These are phyloP conservation scores for Osmoderma eremita DNA, from an alignment of 2,888 invertebrate species.

Conservation along the genomic window DNA sequence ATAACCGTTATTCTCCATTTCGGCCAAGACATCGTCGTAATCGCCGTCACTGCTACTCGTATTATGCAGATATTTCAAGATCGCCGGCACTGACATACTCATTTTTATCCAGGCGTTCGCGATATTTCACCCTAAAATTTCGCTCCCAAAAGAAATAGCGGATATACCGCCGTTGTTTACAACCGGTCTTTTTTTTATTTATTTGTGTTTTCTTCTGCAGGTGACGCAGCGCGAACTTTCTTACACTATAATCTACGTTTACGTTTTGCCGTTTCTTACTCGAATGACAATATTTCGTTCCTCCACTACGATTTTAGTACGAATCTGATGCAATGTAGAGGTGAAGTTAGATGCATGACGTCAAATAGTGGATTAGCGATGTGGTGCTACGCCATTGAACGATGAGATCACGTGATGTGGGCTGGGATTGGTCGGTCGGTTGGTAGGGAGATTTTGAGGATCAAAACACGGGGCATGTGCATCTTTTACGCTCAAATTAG, in stretches of 20 bases:
- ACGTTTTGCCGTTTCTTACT: background rate
- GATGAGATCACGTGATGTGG: conserved; percentile 1
- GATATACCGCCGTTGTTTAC: background rate
- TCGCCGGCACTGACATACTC: conserved; percentile 51
- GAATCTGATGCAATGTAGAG: conserved; percentile 42
- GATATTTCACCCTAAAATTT: background rate
- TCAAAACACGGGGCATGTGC: conserved; percentile 2
- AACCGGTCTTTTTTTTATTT: background rate
- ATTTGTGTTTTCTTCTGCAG: too few relatives aligned
- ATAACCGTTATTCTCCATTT: conserved; percentile 49
- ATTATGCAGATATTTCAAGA: conserved; percentile 57
- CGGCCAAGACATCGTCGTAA: conserved; percentile 43
- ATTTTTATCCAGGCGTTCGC: conserved; percentile 36
- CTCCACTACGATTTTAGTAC: conserved; percentile 5
- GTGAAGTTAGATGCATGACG: conserved; percentile 16
- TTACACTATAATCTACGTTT: too few relatives aligned
- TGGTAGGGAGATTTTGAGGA: background rate
- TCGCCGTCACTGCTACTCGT: conserved; percentile 24
- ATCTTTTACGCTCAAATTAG: too few relatives aligned
- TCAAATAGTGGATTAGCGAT: conserved; percentile 27
- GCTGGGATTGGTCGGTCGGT: background rate
- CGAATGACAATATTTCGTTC: conserved; percentile 13
- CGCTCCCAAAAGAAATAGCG: background rate
- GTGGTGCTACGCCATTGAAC: conserved; percentile 38
- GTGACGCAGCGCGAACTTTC: too few relatives aligned